Evolutionary conservation across 2,797 vertebrate genomes (phyloP), one percentile per base, ranked within the genome.

Genomic region (Falco berigora): DNA sequence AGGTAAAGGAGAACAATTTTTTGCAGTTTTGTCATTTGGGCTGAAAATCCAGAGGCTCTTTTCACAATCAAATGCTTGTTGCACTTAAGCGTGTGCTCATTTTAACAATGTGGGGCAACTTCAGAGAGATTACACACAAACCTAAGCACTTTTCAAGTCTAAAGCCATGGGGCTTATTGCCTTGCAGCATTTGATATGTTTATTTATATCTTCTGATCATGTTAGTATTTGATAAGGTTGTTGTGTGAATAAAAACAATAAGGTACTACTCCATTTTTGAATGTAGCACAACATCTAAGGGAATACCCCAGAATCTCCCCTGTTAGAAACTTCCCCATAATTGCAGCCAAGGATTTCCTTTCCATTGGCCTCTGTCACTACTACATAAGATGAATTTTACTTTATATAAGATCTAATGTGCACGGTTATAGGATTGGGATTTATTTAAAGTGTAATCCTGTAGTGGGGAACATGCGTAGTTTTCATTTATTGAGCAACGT

Each of bases 1-100:
- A 42, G 98, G 98, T 99, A 92, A 40, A 59, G 8, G 30, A 49
- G 40, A 76, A 40, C 22, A 2, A 15, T 38, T 64, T n/a, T 49
- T 5, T 38, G 4, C 24, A 11, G 27, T 69, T 86, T 67, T 87
- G 28, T 67, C 49, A n/a, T 76, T 91, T 89, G 49, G 77, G 36
- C 34, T 50, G n/a, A 67, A 91, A 93, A 89, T 79, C n/a, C 49
- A 22, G 62, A 50, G 44, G 4, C 58, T 44, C 5, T 79, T 88
- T 27, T 52, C 44, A 22, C 5, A 20, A 14, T 50, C 30, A 36
- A 16, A 6, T 58, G 17, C 46, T 80, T 84, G 42, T 84, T 72
- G 58, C 44, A 24, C 7, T 77, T 62, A 56, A 84, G 59, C 25
- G 16, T 25, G 6, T 67, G 22, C 46, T 81, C 21, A 12, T 23